phyloP scores from a whole-genome alignment of 2,113 vertebrate species.

The Protobothrops mucrosquamatus region DNA sequence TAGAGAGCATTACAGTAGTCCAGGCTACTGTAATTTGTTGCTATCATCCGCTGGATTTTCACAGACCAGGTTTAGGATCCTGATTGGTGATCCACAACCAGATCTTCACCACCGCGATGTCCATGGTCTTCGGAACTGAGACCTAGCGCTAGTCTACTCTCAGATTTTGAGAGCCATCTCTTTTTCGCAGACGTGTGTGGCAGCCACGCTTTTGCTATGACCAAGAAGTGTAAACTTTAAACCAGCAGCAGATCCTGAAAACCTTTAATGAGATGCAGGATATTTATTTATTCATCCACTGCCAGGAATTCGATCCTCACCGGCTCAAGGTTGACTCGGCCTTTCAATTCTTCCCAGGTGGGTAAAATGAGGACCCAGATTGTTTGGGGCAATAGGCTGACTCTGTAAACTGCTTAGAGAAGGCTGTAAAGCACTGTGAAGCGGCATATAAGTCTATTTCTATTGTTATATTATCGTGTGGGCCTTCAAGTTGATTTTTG shows the following conservation, averaged over 20 bases:
- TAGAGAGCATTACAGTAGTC: too few species aligned
- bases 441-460: background rate
- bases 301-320: background rate
- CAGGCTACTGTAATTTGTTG: too few species aligned
- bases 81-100: background rate
- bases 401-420: background rate
- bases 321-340: background rate
- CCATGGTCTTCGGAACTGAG: background rate
- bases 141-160: background rate
- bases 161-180: background rate
- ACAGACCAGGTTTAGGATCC: background rate
- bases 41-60: background rate
- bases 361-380: background rate
- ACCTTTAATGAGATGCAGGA: background rate
- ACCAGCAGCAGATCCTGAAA: background rate
- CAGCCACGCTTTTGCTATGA: background rate
- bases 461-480: background rate
- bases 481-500: background rate
- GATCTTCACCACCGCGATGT: background rate
- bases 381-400: background rate
- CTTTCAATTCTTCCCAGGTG: background rate
- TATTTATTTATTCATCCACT: background rate
- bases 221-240: background rate
- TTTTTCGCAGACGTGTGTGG: background rate
- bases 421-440: background rate